phyloP scores from a whole-genome alignment of 2,113 vertebrate genomes.

The Bujurquina vittata region DNA sequence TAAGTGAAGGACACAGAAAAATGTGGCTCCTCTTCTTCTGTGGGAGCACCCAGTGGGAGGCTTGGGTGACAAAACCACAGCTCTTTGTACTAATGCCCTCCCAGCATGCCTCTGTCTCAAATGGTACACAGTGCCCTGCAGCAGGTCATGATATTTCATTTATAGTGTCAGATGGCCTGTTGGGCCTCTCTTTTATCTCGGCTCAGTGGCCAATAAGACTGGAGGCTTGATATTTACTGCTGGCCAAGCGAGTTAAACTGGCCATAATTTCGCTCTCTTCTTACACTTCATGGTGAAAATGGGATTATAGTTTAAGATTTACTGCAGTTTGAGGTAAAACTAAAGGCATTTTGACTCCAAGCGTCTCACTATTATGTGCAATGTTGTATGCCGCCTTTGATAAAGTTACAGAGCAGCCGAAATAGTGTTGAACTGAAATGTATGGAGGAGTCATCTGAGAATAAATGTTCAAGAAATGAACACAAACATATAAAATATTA shows the following conservation, averaged over 20 bases:
- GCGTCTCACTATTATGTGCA: neutral
- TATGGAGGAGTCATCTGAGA: neutral
- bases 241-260: constrained; percentile 54
- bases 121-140: constrained; percentile 49
- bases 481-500: neutral
- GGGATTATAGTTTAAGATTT: constrained; percentile 13
- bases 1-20: constrained; percentile 28
- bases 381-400: neutral
- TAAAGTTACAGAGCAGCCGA: constrained; percentile 8
- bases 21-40: neutral
- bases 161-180: constrained; percentile 56
- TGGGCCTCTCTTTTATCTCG: constrained; percentile 60
- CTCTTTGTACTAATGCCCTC: constrained; percentile 65
- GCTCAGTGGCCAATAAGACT: constrained; percentile 43
- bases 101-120: constrained; percentile 52
- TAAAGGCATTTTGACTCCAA: neutral
- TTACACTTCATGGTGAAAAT: constrained; percentile 22
- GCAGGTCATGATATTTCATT: constrained; percentile 67
- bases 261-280: constrained; percentile 15
- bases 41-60: constrained; percentile 39
- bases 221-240: constrained; percentile 69
- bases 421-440: neutral
- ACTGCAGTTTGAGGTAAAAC: constrained; percentile 7
- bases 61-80: constrained; percentile 56
- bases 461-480: neutral